phyloP scores from a whole-genome alignment of 1,140 invertebrate genomes.

The Oncopodura yosiiana region DNA sequence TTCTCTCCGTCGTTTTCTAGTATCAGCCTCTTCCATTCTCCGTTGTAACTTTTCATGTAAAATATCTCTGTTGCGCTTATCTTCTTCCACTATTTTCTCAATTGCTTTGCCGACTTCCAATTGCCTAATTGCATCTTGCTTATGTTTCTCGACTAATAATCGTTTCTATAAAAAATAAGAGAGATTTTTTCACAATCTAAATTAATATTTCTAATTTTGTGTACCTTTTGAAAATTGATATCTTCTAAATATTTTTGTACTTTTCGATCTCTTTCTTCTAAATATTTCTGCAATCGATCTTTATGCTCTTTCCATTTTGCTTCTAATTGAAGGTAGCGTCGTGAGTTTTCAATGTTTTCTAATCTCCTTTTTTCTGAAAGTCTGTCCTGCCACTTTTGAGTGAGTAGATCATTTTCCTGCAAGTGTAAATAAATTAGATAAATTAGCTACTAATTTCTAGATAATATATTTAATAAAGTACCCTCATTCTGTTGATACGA shows the following conservation, averaged over 20 bases:
- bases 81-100: constrained; percentile 31
- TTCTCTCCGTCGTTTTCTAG: constrained; percentile 24
- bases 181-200: constrained; percentile 2
- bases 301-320: constrained; percentile 13
- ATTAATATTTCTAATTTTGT: neutral
- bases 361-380: constrained; percentile 24
- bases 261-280: constrained; percentile 24
- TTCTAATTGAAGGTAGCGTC: constrained; percentile 25
- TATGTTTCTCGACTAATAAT: constrained; percentile 27
- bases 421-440: neutral
- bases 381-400: constrained; percentile 26
- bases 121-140: constrained; percentile 28
- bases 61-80: constrained; percentile 16
- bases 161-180: constrained; percentile 8
- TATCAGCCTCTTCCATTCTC: constrained; percentile 29
- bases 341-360: constrained; percentile 28
- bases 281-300: constrained; percentile 8
- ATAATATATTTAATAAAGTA: neutral
- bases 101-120: constrained; percentile 32
- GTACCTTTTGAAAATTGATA: constrained; percentile 28
- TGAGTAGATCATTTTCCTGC: constrained; percentile 18
- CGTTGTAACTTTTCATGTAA: constrained; percentile 25
- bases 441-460: neutral
- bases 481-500: constrained; percentile 6
- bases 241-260: constrained; percentile 30